Conservation (phyloP, 2,888 invertebrate species). For the Microdon myrmicae region DNA sequence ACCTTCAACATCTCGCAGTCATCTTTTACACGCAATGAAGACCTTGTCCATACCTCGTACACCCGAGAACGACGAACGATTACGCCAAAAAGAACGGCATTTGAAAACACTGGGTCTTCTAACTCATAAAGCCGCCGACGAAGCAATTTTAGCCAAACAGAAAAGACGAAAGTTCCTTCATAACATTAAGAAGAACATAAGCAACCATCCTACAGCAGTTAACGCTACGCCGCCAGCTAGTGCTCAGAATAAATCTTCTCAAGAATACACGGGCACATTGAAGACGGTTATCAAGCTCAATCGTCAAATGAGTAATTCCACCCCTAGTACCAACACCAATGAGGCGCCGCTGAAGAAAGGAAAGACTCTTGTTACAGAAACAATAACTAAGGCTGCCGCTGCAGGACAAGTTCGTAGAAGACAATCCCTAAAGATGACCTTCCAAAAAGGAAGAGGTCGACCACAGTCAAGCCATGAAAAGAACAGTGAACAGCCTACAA, state of each 20-base stretch:
- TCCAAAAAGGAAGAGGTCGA: slow-evolving; percentile 76
- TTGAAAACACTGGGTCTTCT: slow-evolving; percentile 79
- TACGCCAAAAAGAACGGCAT: slow-evolving; percentile 78
- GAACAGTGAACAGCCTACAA: slow-evolving; percentile 52
- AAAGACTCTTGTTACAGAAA: slow-evolving; percentile 39
- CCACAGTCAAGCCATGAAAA: slow-evolving; percentile 67
- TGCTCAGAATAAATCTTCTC: slow-evolving; percentile 54
- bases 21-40: slow-evolving; percentile 54
- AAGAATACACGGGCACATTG: slow-evolving; percentile 80
- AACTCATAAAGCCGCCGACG: slow-evolving; percentile 79
- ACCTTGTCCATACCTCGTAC: slow-evolving; percentile 23
- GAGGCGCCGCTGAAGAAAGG: slow-evolving; percentile 43
- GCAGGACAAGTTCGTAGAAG: slow-evolving; percentile 62
- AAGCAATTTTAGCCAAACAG: slow-evolving; percentile 72
- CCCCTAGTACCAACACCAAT: slow-evolving; percentile 8
- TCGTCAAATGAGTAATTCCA: slow-evolving; percentile 61
- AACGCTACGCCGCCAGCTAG: slow-evolving; percentile 25
- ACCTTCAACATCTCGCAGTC: slow-evolving; percentile 55
- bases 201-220: slow-evolving; percentile 13
- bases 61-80: slow-evolving; percentile 71
- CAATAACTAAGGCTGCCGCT: slow-evolving; percentile 24
- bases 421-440: slow-evolving; percentile 81
- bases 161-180: slow-evolving; percentile 68
- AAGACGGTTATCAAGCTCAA: slow-evolving; percentile 86
- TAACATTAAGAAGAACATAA: slow-evolving; percentile 53